Evolutionary conservation across 2,113 vertebrate species (phyloP).

Genomic region (Cichladusa arquata): DNA sequence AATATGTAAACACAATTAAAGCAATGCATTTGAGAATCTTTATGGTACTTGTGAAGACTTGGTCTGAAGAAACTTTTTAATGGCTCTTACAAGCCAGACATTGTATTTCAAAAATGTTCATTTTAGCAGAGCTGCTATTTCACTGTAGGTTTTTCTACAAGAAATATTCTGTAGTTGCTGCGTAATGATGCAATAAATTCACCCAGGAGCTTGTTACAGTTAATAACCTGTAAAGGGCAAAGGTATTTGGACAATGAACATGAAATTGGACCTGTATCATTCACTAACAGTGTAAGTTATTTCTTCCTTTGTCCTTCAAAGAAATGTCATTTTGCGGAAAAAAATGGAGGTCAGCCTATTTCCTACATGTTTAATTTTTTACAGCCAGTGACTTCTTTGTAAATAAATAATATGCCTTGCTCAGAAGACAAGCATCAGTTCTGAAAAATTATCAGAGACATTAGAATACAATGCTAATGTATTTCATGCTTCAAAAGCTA

Average conservation of each 20-base stretch:
- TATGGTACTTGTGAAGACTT: background rate
- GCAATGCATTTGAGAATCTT: background rate
- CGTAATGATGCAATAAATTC: conserved; percentile 47
- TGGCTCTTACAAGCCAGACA: background rate
- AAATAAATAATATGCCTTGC: conserved; percentile 59
- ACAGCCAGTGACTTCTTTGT: conserved; percentile 42
- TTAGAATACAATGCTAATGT: conserved; percentile 60
- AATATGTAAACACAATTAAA: background rate
- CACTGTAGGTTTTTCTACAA: background rate
- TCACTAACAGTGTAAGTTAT: background rate
- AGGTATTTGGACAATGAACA: conserved; percentile 46
- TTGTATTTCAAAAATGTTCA: background rate
- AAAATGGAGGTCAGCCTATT: conserved; percentile 38
- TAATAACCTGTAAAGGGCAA: conserved; percentile 60
- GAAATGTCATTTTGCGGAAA: background rate
- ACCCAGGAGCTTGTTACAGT: conserved; percentile 25
- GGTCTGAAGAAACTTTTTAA: background rate
- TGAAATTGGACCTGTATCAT: conserved; percentile 40
- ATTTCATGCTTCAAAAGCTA: conserved; percentile 68
- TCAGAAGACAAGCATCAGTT: conserved; percentile 50
- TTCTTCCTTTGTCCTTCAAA: conserved; percentile 45
- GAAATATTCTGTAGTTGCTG: background rate
- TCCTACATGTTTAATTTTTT: conserved; percentile 51
- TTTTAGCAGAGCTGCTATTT: background rate
- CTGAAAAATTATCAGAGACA: conserved; percentile 52